Evolutionary conservation across 2,888 invertebrate genomes (phyloP), one percentile per base, ranked within the genome.

Genomic region (Mimachlamys varia): DNA sequence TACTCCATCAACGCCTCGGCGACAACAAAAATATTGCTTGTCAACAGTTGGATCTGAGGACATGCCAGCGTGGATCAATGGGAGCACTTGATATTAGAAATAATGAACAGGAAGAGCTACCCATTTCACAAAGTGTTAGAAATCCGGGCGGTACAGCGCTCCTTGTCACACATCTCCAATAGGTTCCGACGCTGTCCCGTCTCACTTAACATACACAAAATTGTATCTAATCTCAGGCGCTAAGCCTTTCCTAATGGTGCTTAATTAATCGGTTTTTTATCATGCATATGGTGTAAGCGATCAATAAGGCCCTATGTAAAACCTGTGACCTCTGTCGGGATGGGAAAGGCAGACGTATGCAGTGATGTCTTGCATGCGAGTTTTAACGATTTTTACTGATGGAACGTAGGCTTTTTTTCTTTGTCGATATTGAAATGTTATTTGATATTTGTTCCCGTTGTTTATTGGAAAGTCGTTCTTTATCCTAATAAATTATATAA

Each of bases 11-110:
- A 17, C 33, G 76, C 33, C 22, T 76, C 76, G 33, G 2, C 76
- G 76, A 76, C 76, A 76, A 76, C 76, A 76, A 76, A 76, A 76
- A 76, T 76, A 76, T 76, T 76, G 76, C 76, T 76, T 76, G 76
- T 76, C 76, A 76, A 17, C 76, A 10, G 76, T 22, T 76, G 76
- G 76, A 76, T 76, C 76, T 33, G 76, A 76, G 76, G 76, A 76
- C 76, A 33, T 76, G 76, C 13, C 76, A 76, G 76, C 76, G 7
- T 5, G 33, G 76, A 76, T 76, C 76, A 76, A 76, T 76, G 76
- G 13, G 12, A 33, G 27, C 76, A 76, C 33, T 76, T 76, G 76
- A 76, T 76, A 76, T 76, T 76, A 27, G 76, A 33, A 27, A 76
- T 76, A 76, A 76, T 76, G 76, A 76, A 76, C 76, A 76, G 76